A percentile compares a stretch with the other conserved stretches of the same genome.
Conservation (phyloP, 2,888 invertebrate genomes). For the Aphidoletes aphidimyza region DNA sequence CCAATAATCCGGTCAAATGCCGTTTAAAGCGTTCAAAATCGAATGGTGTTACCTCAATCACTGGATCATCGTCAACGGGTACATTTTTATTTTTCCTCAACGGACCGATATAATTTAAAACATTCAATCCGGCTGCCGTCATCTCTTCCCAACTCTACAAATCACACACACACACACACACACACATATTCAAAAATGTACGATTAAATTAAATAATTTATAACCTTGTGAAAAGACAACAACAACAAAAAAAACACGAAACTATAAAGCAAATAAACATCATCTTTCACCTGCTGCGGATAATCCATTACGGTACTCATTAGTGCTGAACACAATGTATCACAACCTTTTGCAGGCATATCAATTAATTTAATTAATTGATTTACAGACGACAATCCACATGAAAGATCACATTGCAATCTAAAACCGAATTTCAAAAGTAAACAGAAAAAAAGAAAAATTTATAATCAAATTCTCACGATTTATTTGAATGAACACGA, state of each 20-base stretch:
- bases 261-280: no score
- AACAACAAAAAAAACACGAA: no score
- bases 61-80: slow-evolving; percentile 56
- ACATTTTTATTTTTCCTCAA: slow-evolving; percentile 61
- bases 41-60: slow-evolving; percentile 60
- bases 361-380: slow-evolving; percentile 63
- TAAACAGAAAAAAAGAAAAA: no score
- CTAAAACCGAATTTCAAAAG: no score
- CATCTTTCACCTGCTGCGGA: slow-evolving; percentile 63
- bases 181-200: no score
- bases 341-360: slow-evolving; percentile 63
- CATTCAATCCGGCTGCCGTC: slow-evolving; percentile 64
- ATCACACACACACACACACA: no score
- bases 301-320: slow-evolving; percentile 64
- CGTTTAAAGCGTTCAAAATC: slow-evolving; percentile 64
- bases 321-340: slow-evolving; percentile 62
- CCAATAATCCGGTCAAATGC: slow-evolving; percentile 63
- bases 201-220: background rate
- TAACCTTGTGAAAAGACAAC: background rate
- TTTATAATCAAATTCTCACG: background rate
- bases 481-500: no score
- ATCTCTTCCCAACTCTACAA: slow-evolving; percentile 66
- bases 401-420: slow-evolving; percentile 63
- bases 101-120: slow-evolving; percentile 65
- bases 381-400: slow-evolving; percentile 62